Conservation (phyloP, 2,888 invertebrate species). For the Steinernema carpocapsae region DNA sequence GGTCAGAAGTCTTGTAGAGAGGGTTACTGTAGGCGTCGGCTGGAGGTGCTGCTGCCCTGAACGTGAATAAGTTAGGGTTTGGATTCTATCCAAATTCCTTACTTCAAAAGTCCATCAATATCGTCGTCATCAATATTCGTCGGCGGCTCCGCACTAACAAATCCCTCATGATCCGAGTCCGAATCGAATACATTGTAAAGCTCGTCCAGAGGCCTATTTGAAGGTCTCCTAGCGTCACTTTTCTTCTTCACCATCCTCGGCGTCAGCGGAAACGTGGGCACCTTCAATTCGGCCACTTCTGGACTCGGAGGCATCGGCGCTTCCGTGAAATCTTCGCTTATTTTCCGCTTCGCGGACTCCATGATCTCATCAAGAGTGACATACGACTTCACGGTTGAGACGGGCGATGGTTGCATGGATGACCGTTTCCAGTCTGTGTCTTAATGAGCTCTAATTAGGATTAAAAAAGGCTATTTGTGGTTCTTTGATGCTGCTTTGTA, state of each 20-base stretch:
- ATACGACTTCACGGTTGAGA: slow-evolving; percentile 10
- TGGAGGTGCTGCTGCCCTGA: slow-evolving; percentile 48
- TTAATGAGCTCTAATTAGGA: not conserved
- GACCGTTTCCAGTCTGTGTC: slow-evolving; percentile 22
- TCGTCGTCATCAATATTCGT: slow-evolving; percentile 39
- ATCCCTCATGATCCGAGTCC: slow-evolving; percentile 40
- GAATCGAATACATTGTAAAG: slow-evolving; percentile 41
- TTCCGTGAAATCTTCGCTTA: slow-evolving; percentile 39
- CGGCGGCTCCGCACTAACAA: slow-evolving; percentile 42
- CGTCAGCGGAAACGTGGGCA: slow-evolving; percentile 11
- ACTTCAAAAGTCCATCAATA: slow-evolving; percentile 46
- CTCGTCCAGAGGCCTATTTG: slow-evolving; percentile 5
- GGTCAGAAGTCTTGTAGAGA: slow-evolving; percentile 43
- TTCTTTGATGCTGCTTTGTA: too few relatives aligned
- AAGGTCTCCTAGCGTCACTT: not conserved
- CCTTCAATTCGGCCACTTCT: slow-evolving; percentile 9
- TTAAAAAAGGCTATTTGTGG: too few relatives aligned
- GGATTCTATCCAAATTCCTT: too few relatives aligned
- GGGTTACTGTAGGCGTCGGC: slow-evolving; percentile 47
- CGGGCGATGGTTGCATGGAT: slow-evolving; percentile 17
- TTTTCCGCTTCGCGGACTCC: slow-evolving; percentile 44
- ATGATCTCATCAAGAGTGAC: slow-evolving; percentile 49
- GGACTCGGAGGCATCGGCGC: slow-evolving; percentile 30
- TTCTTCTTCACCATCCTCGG: slow-evolving; percentile 20
- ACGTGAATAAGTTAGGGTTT: too few relatives aligned